Evolutionary conservation across 2,113 vertebrate genomes (phyloP).

Genomic region (Halichoerus grypus): DNA sequence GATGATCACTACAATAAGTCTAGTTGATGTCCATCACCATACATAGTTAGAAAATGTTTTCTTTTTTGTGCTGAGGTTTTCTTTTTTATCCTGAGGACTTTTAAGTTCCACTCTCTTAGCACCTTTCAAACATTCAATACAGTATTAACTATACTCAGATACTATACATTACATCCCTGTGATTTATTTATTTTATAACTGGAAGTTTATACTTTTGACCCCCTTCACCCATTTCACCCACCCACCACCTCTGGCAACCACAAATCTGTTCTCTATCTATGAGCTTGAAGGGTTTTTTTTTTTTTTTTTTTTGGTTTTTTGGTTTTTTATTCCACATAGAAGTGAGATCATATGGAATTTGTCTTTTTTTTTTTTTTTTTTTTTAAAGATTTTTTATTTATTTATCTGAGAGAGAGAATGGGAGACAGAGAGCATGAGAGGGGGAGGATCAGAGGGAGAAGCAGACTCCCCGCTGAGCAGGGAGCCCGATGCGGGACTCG

Average conservation of each 20-base stretch:
- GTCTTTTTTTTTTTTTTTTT: too few relatives aligned
- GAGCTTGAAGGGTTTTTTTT: neutral
- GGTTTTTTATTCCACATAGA: neutral
- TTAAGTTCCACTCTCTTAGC: neutral
- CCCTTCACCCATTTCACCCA: neutral
- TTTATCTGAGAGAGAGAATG: too few relatives aligned
- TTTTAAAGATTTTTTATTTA: too few relatives aligned
- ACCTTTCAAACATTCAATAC: neutral
- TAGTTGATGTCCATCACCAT: neutral
- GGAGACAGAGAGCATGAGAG: too few relatives aligned
- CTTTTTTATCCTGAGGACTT: neutral
- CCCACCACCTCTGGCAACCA: neutral
- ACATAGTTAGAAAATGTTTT: neutral
- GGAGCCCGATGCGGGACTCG: too few relatives aligned
- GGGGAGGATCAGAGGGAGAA: too few relatives aligned
- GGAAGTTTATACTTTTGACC: neutral
- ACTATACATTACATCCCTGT: neutral
- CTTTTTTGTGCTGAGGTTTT: neutral
- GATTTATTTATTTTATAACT: neutral
- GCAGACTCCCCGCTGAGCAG: too few relatives aligned
- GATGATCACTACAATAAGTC: neutral
- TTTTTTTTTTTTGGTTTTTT: neutral
- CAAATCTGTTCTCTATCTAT: neutral
- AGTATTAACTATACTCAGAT: neutral
- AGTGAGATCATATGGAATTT: neutral